Evolutionary conservation across 2,113 vertebrate genomes (phyloP).

Genomic region (Anthoscopus minutus): DNA sequence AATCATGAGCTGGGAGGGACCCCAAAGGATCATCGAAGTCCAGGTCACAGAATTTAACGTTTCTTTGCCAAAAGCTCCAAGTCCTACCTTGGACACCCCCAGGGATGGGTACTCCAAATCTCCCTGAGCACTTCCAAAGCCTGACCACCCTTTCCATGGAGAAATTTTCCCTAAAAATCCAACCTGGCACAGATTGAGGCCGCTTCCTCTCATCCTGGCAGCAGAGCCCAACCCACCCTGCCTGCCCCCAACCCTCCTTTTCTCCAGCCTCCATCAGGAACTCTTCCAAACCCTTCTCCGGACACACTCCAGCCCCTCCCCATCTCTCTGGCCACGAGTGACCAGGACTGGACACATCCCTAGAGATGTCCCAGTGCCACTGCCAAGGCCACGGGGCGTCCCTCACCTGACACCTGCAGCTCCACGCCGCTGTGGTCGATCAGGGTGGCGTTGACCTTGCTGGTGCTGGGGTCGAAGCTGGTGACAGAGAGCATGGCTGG

Average conservation of each 20-base stretch:
- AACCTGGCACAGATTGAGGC: neutral
- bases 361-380: neutral
- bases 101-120: neutral
- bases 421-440: constrained; percentile 94
- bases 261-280: neutral
- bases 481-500: constrained; percentile 94
- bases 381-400: no score
- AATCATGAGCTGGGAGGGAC: neutral
- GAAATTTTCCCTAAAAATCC: neutral
- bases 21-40: neutral
- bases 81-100: neutral
- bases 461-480: constrained; percentile 81
- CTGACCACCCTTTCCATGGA: neutral
- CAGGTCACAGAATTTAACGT: no score
- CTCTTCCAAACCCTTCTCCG: neutral
- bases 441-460: constrained; percentile 90
- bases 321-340: neutral
- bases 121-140: neutral
- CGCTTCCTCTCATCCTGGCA: neutral
- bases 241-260: neutral
- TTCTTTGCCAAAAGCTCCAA: neutral
- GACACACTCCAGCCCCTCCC: neutral
- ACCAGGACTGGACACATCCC: neutral
- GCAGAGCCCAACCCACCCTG: neutral
- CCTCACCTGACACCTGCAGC: constrained; percentile 85